Conservation (phyloP, 2,888 invertebrate species). For the Apodemia mormo region DNA sequence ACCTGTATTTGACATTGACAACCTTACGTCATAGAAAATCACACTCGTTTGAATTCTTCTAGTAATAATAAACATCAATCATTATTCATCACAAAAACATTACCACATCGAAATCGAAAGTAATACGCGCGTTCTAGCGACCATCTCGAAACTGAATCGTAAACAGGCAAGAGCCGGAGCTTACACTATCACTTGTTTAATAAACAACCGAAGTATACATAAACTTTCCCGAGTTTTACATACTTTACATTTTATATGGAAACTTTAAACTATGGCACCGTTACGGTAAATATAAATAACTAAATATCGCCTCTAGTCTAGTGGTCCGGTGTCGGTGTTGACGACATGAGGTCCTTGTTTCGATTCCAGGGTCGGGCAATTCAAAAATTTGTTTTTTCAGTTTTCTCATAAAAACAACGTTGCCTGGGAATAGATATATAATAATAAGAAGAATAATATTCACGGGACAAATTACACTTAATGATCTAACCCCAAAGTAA, state of each 20-base stretch:
- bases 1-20: constrained; percentile 12
- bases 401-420: no score
- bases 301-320: no score
- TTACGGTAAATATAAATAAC: background rate
- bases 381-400: no score
- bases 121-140: constrained; percentile 1
- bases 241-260: background rate
- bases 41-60: background rate
- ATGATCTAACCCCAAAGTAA: no score
- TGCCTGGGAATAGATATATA: no score
- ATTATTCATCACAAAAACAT: constrained; percentile 13
- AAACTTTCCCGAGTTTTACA: constrained; percentile 1
- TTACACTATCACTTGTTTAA: constrained; percentile 10
- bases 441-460: no score
- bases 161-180: background rate
- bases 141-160: background rate
- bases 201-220: background rate
- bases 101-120: constrained; percentile 14
- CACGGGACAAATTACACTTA: no score
- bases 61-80: background rate
- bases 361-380: no score
- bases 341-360: no score
- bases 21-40: constrained; percentile 5
- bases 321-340: no score
- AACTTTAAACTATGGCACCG: background rate